These are phyloP conservation scores for Clepsis dumicolana DNA, from an alignment of 2,888 invertebrate species.

Conservation along the genomic window DNA sequence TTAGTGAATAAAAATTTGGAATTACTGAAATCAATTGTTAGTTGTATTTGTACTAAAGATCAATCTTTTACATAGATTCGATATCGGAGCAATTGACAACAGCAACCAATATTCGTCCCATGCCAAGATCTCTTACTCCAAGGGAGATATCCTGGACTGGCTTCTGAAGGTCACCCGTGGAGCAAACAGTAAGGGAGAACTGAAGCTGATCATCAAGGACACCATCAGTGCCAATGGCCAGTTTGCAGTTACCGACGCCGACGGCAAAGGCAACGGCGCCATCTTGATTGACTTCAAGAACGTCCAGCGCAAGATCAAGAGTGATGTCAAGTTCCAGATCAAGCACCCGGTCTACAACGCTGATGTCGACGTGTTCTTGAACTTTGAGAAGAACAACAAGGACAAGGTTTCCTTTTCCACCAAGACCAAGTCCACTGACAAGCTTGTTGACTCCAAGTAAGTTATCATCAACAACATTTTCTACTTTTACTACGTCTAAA, in stretches of 20 bases:
- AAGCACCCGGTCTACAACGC: slow-evolving; percentile 87
- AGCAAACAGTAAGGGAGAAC: slow-evolving; percentile 72
- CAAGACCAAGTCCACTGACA: slow-evolving; percentile 82
- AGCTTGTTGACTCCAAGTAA: slow-evolving; percentile 88
- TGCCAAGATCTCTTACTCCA: slow-evolving; percentile 75
- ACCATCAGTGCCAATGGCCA: slow-evolving; percentile 88
- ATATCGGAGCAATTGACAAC: slow-evolving; percentile 77
- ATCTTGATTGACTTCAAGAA: slow-evolving; percentile 86
- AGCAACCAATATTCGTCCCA: slow-evolving; percentile 79
- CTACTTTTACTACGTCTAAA: neutral
- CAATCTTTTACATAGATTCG: slow-evolving; percentile 64
- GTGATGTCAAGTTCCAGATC: slow-evolving; percentile 87
- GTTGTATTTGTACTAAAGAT: neutral
- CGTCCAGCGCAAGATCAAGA: slow-evolving; percentile 87
- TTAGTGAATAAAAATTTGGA: too few species aligned
- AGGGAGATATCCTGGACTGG: slow-evolving; percentile 85
- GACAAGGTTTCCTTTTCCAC: slow-evolving; percentile 89
- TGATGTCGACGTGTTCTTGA: slow-evolving; percentile 88
- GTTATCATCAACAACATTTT: slow-evolving; percentile 57
- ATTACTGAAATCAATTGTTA: neutral
- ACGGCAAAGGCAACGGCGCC: slow-evolving; percentile 88
- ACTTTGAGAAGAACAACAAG: slow-evolving; percentile 89
- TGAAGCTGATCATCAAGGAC: slow-evolving; percentile 88
- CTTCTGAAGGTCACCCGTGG: slow-evolving; percentile 79
- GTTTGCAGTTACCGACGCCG: slow-evolving; percentile 85